A percentile compares a stretch with the other conserved stretches of the same genome.
Evolutionary conservation across 2,888 invertebrate genomes (phyloP).

Genomic region (Acrobasis consociella): DNA sequence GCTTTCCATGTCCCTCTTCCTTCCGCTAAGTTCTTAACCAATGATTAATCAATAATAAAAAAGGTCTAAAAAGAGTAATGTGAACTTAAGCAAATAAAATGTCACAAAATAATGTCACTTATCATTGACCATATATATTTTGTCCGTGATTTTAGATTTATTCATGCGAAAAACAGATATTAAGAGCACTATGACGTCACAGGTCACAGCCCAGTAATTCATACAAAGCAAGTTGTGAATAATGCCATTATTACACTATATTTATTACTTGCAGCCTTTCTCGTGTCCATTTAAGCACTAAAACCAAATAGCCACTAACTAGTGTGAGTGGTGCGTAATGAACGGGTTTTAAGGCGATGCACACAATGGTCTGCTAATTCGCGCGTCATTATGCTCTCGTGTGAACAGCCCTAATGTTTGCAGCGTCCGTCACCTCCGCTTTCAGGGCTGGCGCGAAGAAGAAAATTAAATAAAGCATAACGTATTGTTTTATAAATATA

Average conservation of each 20-base stretch:
- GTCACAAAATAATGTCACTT: too few relatives aligned
- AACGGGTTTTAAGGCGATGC: conserved; percentile 18
- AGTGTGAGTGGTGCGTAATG: conserved; percentile 15
- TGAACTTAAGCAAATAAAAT: too few relatives aligned
- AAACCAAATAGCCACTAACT: conserved; percentile 18
- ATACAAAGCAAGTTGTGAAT: too few relatives aligned
- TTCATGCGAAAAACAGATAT: too few relatives aligned
- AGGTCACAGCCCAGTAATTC: too few relatives aligned
- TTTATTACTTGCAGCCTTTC: not conserved
- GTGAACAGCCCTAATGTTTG: conserved; percentile 36
- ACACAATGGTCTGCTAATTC: conserved; percentile 29
- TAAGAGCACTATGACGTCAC: too few relatives aligned
- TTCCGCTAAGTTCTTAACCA: too few relatives aligned
- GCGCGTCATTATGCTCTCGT: conserved; percentile 33
- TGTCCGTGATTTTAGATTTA: too few relatives aligned
- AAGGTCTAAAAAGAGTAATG: too few relatives aligned
- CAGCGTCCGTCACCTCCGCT: conserved; percentile 29
- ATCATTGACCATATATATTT: too few relatives aligned
- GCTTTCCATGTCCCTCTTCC: too few relatives aligned
- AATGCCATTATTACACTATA: not conserved
- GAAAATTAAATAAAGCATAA: not conserved
- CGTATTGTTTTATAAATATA: not conserved
- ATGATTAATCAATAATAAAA: too few relatives aligned
- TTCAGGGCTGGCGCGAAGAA: conserved; percentile 25
- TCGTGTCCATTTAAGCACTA: conserved; percentile 10